Evolutionary conservation across 1,140 invertebrate species (phyloP).

Genomic region (Ridgeia piscesae): DNA sequence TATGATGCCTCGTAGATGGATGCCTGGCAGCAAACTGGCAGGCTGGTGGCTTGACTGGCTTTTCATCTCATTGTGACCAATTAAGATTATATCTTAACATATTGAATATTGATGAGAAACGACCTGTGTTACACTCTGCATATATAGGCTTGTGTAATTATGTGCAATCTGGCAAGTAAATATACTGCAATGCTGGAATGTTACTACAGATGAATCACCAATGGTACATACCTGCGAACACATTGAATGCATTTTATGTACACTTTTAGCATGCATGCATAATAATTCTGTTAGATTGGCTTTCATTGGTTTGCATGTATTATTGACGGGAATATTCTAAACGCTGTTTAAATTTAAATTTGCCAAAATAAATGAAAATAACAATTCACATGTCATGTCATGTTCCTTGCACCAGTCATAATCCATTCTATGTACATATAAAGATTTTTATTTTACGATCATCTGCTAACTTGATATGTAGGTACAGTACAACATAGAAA

Average conservation of each 20-base stretch:
- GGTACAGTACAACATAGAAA: background rate
- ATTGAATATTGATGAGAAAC: background rate
- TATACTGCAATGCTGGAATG: background rate
- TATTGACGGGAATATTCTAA: background rate
- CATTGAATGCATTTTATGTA: background rate
- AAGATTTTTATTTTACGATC: background rate
- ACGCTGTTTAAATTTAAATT: background rate
- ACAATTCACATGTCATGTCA: background rate
- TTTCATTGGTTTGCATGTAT: background rate
- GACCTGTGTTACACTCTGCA: background rate
- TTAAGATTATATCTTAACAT: background rate
- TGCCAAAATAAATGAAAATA: background rate
- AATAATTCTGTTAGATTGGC: background rate
- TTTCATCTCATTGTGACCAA: background rate
- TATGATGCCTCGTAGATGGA: background rate
- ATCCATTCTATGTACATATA: too few relatives aligned
- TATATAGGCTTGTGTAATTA: background rate
- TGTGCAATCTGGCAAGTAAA: background rate
- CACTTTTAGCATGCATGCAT: background rate
- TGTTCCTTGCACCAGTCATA: too few relatives aligned
- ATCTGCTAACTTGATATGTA: background rate
- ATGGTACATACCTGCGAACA: too few relatives aligned
- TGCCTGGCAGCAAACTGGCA: background rate
- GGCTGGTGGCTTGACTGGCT: background rate
- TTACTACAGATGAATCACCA: too few relatives aligned